A percentile compares a stretch with the other conserved stretches of the same genome.
Evolutionary conservation across 1,140 invertebrate genomes (phyloP).

Genomic region (Wiebesia pumilae): DNA sequence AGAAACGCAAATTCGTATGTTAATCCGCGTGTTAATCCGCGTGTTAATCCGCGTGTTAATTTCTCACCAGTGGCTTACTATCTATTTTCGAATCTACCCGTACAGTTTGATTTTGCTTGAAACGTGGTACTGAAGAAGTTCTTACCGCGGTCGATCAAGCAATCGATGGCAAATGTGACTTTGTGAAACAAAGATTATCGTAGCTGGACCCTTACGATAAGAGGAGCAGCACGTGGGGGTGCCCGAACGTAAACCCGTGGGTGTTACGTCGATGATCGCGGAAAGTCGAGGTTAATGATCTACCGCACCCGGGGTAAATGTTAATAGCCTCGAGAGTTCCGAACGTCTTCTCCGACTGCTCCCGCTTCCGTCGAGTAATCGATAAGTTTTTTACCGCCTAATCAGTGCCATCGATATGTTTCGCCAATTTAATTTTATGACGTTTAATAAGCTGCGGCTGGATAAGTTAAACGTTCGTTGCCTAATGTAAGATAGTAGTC

Average conservation of each 20-base stretch:
- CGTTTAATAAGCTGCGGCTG: not conserved
- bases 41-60: too few species aligned
- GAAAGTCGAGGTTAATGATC: constrained; percentile 23
- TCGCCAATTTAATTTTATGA: not conserved
- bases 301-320: not conserved
- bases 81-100: too few species aligned
- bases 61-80: too few species aligned
- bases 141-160: not conserved
- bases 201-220: not conserved
- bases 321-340: not conserved
- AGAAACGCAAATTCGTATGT: too few species aligned
- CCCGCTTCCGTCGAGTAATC: not conserved
- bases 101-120: too few species aligned
- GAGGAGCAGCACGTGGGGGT: not conserved
- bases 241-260: not conserved
- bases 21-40: too few species aligned
- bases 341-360: not conserved
- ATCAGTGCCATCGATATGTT: not conserved
- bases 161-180: too few species aligned
- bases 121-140: too few species aligned
- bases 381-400: not conserved
- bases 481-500: not conserved
- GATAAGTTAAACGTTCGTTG: too few species aligned
- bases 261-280: not conserved
- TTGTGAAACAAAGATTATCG: not conserved